Base-by-base conservation (phyloP, 2,888 invertebrate species). In the Zhuqinia jingwanae region DNA sequence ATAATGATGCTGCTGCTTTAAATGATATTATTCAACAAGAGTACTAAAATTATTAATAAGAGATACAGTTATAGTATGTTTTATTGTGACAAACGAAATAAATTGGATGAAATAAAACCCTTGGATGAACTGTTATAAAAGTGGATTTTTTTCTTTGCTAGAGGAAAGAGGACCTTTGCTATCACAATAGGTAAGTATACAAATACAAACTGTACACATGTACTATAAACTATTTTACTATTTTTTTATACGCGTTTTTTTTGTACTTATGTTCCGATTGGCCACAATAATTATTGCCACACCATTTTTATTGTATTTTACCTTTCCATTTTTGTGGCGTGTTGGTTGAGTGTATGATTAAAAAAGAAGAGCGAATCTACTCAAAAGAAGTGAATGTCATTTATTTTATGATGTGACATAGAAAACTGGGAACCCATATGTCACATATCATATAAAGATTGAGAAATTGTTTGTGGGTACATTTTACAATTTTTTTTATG, bases 391-490 rank as follows among this genome's bases (percentile, higher is more conserved):
- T 25, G 70, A 70, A 22, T 68, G 63, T 63, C 60, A 30, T n/a
- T 30, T 60, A 15, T 27, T 60, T 50, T 10, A 17, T n/a, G 53
- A 20, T 79, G 79, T 80, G 80, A 70, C 80, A 80, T 68, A 80
- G 53, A 80, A 80, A 80, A 80, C 78, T 78, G 78, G 25, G 78
- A 25, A 63, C 63, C 77, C 78, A 78, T 78, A 63, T 78, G 65
- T 68, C 13, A 68, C 20, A 68, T 11, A 68, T 30, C 42, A 20
- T 42, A 42, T 25, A 70, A 8, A 36, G 8, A 36, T 47, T 58
- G 25, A n/a, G n/a, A 8, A 6, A 8, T 36, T 36, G n/a, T 36
- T 36, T 36, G 36, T 36, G n/a, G 3, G 50, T n/a, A 13, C 50
- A 50, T 50, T 2, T 50, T 11, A 8, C 2, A 13, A 10, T 50